Percentiles rank a stretch among this genome's conserved stretches.
These are phyloP conservation scores for Eclectus roratus DNA, from an alignment of 2,113 vertebrate genomes.

Conservation along the genomic window DNA sequence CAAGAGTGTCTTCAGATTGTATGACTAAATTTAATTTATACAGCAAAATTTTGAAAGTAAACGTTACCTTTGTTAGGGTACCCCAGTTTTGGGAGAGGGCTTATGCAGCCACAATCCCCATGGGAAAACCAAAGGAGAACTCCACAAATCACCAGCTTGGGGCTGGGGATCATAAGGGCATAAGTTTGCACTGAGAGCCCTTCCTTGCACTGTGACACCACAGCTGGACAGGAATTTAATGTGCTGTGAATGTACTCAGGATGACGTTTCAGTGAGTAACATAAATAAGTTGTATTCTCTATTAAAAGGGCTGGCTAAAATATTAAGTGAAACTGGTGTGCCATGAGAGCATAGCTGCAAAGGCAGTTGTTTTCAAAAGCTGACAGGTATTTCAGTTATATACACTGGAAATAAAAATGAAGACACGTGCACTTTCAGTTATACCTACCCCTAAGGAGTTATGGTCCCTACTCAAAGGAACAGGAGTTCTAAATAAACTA, in stretches of 20 bases:
- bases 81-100: background rate
- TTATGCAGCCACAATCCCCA: background rate
- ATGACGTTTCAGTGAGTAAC: background rate
- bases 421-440: background rate
- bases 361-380: background rate
- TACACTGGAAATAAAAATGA: background rate
- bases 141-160: background rate
- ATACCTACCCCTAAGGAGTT: background rate
- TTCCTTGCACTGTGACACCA: background rate
- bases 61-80: background rate
- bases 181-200: background rate
- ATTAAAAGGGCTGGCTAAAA: background rate
- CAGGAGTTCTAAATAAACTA: background rate
- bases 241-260: background rate
- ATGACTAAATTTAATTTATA: background rate
- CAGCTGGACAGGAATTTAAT: background rate
- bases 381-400: background rate
- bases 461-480: background rate
- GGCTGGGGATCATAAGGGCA: background rate
- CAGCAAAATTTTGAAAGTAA: background rate
- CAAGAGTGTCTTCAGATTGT: background rate
- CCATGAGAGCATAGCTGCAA: background rate
- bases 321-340: background rate
- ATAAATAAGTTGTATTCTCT: background rate
- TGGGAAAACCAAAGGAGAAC: background rate